Evolutionary conservation across 2,888 invertebrate genomes (phyloP), one percentile per base, ranked within the genome.

Genomic region (Ormyrus pomaceus): DNA sequence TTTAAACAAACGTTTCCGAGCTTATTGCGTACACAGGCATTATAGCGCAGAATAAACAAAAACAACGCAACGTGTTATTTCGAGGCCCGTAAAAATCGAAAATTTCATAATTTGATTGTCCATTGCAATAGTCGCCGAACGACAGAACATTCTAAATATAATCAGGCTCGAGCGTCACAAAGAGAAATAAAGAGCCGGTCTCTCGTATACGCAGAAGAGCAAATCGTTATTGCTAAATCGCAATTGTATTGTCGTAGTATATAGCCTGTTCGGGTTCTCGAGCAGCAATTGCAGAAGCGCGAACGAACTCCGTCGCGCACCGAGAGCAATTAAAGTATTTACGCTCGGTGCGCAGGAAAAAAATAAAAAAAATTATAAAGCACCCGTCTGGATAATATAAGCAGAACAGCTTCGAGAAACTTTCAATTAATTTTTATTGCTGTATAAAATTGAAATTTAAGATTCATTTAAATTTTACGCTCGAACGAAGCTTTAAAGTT

Each of bases 281-380:
- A 56, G 11, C 8, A 6, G 19, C 34, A 59, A 77, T 72, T 58
- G 6, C 34, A 65, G 56, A 51, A 65, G 46, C 48, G n/a, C 48
- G 45, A 4, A 34, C n/a, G 56, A 64, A 56, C 13, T 51, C 13
- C 62, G 55, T 73, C 46, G 8, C 50, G 50, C 7, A 6, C 51
- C 6, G 55, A 19, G 34, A 34, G 48, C 69, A 70, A 76, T 76
- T 76, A 55, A 61, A 76, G 61, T 62, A 53, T 76, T 76, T 76
- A 76, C 64, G 65, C 75, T 75, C 51, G 9, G 11, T 79, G 65
- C 50, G 46, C 13, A 53, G 53, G 11, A 70, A 45, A 65, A 46
- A 11, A 45, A 55, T 55, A 55, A 13, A 0, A 19, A 66, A 34
- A 11, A 34, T 34, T 4, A 34, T 34, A 34, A 34, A 34, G 34